Evolutionary conservation across 2,797 vertebrate genomes (phyloP).

Genomic region (Pempheris klunzingeri): DNA sequence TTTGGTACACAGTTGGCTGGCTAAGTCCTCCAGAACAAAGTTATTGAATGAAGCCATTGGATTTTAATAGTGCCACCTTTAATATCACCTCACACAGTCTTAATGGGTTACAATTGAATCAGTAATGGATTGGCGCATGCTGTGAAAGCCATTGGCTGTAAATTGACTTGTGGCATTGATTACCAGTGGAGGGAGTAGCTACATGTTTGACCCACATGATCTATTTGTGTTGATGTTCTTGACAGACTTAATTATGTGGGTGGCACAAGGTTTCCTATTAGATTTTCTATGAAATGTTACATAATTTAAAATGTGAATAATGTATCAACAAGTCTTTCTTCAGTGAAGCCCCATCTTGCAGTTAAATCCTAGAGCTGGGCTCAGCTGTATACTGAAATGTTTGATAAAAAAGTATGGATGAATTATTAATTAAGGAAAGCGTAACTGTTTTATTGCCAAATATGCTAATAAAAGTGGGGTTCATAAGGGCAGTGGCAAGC

Average conservation of each 20-base stretch:
- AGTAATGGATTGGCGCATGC: slow-evolving; percentile 64
- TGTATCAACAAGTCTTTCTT: slow-evolving; percentile 58
- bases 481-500: slow-evolving; percentile 34
- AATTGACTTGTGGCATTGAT: slow-evolving; percentile 80
- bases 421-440: slow-evolving; percentile 71
- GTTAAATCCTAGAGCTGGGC: slow-evolving; percentile 33
- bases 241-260: slow-evolving; percentile 70
- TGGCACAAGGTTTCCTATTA: slow-evolving; percentile 57
- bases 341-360: slow-evolving; percentile 22
- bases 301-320: slow-evolving; percentile 73
- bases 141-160: slow-evolving; percentile 67
- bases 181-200: slow-evolving; percentile 64
- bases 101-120: slow-evolving; percentile 76
- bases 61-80: slow-evolving; percentile 74
- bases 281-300: slow-evolving; percentile 61
- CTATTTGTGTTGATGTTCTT: slow-evolving; percentile 64
- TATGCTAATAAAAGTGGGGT: slow-evolving; percentile 62
- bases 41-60: slow-evolving; percentile 65
- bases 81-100: slow-evolving; percentile 53
- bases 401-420: slow-evolving; percentile 48
- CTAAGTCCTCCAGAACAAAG: slow-evolving; percentile 38
- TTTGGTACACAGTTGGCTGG: slow-evolving; percentile 2
- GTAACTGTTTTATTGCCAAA: slow-evolving; percentile 69
- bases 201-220: slow-evolving; percentile 61
- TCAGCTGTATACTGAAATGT: slow-evolving; percentile 36